These are phyloP conservation scores for Drosophila robusta DNA, from an alignment of 2,888 invertebrate species.

Conservation along the genomic window DNA sequence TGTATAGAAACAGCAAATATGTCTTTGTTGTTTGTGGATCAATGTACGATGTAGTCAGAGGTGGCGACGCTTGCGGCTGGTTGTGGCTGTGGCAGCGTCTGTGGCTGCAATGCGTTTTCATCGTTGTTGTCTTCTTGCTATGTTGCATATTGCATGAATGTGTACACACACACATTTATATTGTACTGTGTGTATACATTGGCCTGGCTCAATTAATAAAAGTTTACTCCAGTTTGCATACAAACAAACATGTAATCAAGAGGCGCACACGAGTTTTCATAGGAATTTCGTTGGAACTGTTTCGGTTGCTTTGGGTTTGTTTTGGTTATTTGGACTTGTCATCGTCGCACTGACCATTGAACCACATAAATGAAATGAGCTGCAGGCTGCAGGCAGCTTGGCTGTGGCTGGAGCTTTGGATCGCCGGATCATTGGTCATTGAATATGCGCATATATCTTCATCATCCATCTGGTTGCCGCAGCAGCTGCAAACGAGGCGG, in stretches of 20 bases:
- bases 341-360: constrained; percentile 34
- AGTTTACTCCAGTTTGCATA: constrained; percentile 69
- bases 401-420: constrained; percentile 18
- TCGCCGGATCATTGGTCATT: constrained; percentile 56
- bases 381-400: constrained; percentile 14
- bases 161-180: constrained; percentile 2
- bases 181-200: constrained; percentile 16
- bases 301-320: constrained; percentile 42
- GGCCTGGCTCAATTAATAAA: constrained; percentile 64
- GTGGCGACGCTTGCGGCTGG: constrained; percentile 32
- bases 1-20: constrained; percentile 6
- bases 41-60: constrained; percentile 16
- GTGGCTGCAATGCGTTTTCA: constrained; percentile 37
- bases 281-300: constrained; percentile 55
- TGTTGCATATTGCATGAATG: background rate
- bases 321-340: constrained; percentile 57
- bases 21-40: constrained; percentile 8
- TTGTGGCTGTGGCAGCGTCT: constrained; percentile 12
- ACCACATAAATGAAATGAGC: constrained; percentile 47
- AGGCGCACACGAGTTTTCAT: constrained; percentile 52
- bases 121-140: constrained; percentile 35
- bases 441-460: constrained; percentile 66
- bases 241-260: constrained; percentile 52
- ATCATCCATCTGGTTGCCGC: constrained; percentile 32
- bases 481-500: constrained; percentile 42